Conservation (phyloP, 2,113 vertebrate species). For the Notothenia rossii region DNA sequence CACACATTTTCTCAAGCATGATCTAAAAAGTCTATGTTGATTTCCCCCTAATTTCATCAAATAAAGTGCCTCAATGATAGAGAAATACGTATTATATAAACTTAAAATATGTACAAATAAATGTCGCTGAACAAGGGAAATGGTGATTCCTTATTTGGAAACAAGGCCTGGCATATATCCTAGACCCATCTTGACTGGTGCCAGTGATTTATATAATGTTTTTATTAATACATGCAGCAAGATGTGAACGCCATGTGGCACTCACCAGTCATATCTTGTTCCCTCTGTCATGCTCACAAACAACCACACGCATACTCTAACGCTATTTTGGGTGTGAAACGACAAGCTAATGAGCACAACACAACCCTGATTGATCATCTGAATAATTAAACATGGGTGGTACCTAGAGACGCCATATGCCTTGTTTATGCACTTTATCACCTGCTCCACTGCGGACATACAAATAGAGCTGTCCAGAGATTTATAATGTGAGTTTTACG, state of each 20-base stretch:
- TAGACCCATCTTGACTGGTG: constrained; percentile 26
- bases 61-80: background rate
- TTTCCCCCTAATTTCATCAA: constrained; percentile 26
- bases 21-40: background rate
- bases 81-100: background rate
- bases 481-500: constrained; percentile 29
- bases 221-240: constrained; percentile 61
- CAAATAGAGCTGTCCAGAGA: constrained; percentile 28
- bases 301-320: constrained; percentile 32
- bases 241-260: constrained; percentile 65
- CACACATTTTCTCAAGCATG: constrained; percentile 26
- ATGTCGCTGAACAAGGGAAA: constrained; percentile 18
- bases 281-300: constrained; percentile 46
- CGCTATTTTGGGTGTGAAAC: constrained; percentile 29
- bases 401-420: constrained; percentile 78
- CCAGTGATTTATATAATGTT: constrained; percentile 52
- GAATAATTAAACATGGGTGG: constrained; percentile 82
- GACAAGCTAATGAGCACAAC: constrained; percentile 69
- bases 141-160: constrained; percentile 9
- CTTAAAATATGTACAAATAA: constrained; percentile 17
- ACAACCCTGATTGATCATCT: constrained; percentile 75
- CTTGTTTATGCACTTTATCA: constrained; percentile 34
- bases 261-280: constrained; percentile 50
- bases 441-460: constrained; percentile 29
- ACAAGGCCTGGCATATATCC: constrained; percentile 28